Percentiles rank a stretch among this genome's conserved stretches.
Conservation (phyloP, 2,888 invertebrate genomes). For the Zelleria hepariella region DNA sequence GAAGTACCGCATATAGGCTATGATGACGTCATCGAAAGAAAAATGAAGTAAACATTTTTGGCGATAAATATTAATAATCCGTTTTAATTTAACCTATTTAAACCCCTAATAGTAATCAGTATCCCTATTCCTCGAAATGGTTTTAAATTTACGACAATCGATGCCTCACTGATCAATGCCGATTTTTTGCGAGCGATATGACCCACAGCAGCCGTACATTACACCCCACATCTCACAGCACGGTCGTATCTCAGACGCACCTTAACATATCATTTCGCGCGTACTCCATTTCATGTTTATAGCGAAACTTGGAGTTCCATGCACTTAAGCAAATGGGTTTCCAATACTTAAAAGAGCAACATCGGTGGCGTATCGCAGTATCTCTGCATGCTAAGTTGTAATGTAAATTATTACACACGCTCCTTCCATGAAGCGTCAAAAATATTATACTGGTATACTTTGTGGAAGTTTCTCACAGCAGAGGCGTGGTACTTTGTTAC, state of each 20-base stretch:
- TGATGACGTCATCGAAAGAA: no score
- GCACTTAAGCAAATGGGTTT: constrained; percentile 70
- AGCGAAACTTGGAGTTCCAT: constrained; percentile 64
- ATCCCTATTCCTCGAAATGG: no score
- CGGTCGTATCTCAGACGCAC: constrained; percentile 20
- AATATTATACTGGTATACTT: constrained; percentile 13
- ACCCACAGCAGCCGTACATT: no score
- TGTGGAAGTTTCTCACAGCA: not conserved
- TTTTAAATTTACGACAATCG: no score
- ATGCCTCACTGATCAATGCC: no score
- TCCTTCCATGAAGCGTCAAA: constrained; percentile 23
- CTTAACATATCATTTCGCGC: constrained; percentile 65
- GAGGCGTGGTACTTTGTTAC: not conserved
- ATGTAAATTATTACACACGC: constrained; percentile 43
- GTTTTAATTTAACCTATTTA: no score
- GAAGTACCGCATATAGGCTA: no score
- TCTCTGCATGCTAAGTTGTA: constrained; percentile 45
- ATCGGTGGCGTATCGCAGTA: constrained; percentile 47
- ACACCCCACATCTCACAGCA: not conserved
- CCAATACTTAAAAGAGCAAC: constrained; percentile 55
- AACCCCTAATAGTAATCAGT: no score
- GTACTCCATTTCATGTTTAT: constrained; percentile 68
- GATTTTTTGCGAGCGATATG: no score
- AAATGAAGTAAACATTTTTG: no score
- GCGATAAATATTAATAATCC: no score